A percentile compares a stretch with the other conserved stretches of the same genome.
phyloP scores from a whole-genome alignment of 1,140 invertebrate genomes.

The Potamilus streckersoni region DNA sequence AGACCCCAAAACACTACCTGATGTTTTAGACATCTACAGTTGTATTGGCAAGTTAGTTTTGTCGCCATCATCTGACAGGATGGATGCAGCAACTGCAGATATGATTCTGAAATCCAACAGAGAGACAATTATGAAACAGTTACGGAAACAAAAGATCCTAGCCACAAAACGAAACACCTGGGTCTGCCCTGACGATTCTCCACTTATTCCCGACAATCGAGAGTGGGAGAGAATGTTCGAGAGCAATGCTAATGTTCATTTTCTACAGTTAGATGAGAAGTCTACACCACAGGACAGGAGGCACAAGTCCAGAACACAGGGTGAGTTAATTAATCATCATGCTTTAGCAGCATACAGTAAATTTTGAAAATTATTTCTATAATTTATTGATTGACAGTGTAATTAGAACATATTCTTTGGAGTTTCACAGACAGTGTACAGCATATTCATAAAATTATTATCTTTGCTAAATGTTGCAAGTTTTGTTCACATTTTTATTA shows the following conservation, averaged over 20 bases:
- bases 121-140: constrained; percentile 22
- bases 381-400: no score
- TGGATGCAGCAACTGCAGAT: constrained; percentile 5
- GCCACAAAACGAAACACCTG: constrained; percentile 47
- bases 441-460: no score
- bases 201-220: constrained; percentile 56
- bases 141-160: constrained; percentile 35
- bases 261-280: constrained; percentile 43
- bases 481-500: no score
- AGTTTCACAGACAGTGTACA: no score
- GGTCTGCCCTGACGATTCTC: constrained; percentile 48
- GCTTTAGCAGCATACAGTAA: no score
- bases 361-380: no score
- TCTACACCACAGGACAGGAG: no score
- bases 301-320: no score
- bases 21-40: constrained; percentile 44
- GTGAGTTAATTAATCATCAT: no score
- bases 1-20: constrained; percentile 35
- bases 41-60: constrained; percentile 35
- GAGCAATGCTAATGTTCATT: constrained; percentile 50
- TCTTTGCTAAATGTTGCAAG: no score
- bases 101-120: constrained; percentile 23
- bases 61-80: constrained; percentile 10
- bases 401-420: no score
- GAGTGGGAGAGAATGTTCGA: constrained; percentile 59